Percentiles rank a stretch among this genome's conserved stretches.
phyloP scores from a whole-genome alignment of 2,888 invertebrate genomes.

The Drosophila macrospina region DNA sequence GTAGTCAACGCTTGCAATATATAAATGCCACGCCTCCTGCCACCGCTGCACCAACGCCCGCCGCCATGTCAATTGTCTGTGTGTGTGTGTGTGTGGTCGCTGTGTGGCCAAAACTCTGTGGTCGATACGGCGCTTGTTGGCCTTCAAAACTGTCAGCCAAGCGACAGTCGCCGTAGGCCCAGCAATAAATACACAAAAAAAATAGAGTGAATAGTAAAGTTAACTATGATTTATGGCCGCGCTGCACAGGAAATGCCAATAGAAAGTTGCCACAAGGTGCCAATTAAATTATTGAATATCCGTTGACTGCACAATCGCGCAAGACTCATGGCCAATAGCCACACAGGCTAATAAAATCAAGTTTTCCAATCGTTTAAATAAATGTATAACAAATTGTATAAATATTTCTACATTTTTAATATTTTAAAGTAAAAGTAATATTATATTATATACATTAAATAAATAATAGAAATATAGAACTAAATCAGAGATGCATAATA shows the following conservation, averaged over 20 bases:
- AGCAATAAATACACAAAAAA: conserved; percentile 21
- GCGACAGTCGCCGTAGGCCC: conserved; percentile 59
- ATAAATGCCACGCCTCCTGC: not conserved
- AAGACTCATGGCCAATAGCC: not conserved
- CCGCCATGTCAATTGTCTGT: conserved; percentile 15
- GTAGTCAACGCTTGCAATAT: conserved; percentile 42
- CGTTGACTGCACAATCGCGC: not conserved
- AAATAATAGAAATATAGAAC: too few relatives aligned
- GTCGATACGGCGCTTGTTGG: conserved; percentile 64
- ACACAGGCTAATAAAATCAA: not conserved
- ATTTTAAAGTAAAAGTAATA: too few relatives aligned
- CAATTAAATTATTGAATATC: conserved; percentile 63
- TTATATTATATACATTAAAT: too few relatives aligned
- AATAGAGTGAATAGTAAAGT: conserved; percentile 34
- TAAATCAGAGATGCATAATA: too few relatives aligned
- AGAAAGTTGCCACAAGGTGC: conserved; percentile 31
- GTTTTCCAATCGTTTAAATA: not conserved
- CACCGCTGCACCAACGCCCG: conserved; percentile 32
- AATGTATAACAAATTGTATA: too few relatives aligned
- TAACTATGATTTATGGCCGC: conserved; percentile 72
- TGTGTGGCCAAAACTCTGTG: conserved; percentile 41
- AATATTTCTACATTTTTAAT: too few relatives aligned
- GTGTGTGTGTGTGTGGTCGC: conserved; percentile 6
- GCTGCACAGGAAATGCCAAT: conserved; percentile 34
- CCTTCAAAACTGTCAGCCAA: conserved; percentile 74